phyloP scores from a whole-genome alignment of 2,888 invertebrate genomes.

The Limnephilus rhombicus region DNA sequence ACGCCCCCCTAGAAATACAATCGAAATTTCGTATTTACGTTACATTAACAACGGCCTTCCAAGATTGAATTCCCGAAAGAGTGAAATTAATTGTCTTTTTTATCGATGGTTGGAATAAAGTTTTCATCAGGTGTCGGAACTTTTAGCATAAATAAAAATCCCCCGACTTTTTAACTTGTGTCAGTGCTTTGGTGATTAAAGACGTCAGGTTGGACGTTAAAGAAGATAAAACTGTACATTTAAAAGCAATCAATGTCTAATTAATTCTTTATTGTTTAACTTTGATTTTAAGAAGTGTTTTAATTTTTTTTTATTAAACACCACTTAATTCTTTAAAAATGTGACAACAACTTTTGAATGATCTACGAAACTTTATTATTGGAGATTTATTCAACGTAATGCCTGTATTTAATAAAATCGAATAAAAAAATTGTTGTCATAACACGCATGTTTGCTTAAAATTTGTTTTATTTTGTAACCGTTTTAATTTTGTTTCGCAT shows the following conservation, averaged over 20 bases:
- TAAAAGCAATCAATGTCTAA: conserved; percentile 30
- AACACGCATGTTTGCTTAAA: background rate
- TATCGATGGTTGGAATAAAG: conserved; percentile 35
- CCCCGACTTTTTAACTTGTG: conserved; percentile 24
- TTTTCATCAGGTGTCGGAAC: conserved; percentile 42
- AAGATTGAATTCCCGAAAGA: conserved; percentile 29
- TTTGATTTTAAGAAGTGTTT: background rate
- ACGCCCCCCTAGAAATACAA: background rate
- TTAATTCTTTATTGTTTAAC: background rate
- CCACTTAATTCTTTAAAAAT: background rate
- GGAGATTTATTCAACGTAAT: background rate
- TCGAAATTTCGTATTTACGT: conserved; percentile 4
- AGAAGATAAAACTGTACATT: conserved; percentile 32
- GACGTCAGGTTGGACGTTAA: conserved; percentile 9
- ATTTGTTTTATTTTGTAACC: background rate
- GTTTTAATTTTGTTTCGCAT: background rate
- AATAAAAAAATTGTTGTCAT: too few species aligned
- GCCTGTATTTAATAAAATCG: background rate
- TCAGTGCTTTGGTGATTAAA: conserved; percentile 36
- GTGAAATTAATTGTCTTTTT: conserved; percentile 43
- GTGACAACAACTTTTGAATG: background rate
- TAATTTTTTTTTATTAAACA: too few species aligned
- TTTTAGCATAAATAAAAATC: conserved; percentile 46
- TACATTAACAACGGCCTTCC: conserved; percentile 17
- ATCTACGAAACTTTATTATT: background rate